Evolutionary conservation across 1,140 invertebrate genomes (phyloP), one percentile per base, ranked within the genome.

Genomic region (Ectropis grisescens): DNA sequence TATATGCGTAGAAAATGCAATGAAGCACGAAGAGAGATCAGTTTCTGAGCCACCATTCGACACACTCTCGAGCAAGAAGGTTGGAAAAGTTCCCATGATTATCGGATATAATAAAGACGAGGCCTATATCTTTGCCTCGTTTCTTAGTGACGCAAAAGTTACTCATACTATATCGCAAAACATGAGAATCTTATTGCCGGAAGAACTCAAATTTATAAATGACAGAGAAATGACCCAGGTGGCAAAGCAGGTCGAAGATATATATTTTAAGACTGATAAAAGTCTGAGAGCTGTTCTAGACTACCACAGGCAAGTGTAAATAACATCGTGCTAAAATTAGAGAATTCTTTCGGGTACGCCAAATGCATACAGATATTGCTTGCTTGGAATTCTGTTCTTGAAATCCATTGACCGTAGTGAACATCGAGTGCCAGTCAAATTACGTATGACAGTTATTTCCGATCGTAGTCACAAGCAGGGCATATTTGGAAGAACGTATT

Each of bases 71-170:
- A 36, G 33, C 23, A 52, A 54, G 7, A 48, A 47, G 25, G 35
- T 31, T 3, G 23, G 29, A 2, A 23, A 35, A 22, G 61, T 76
- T 14, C 76, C 76, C 1, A 39, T 69, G 16, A 60, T 81, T 3
- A 66, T 75, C 10, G 76, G 76, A n/a, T 75, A 66, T 29, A 76
- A 66, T 23, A 62, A 29, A 8, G 48, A 81, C 11, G 76, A 81
- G 39, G 76, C 55, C 1, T 81, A 81, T 14, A 41, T 81, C 9
- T 76, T 81, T 30, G 34, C 50, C 1, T 49, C 52, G 10, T 36
- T 50, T 19, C 30, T 81, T 1, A 58, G 54, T 30, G 44, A 54
- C 19, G 37, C 33, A 4, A 55, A 50, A 6, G 42, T 59, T 15
- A 4, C 44, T 0, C 49, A 28, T 11, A 67, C 33, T 37, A 37